Percentiles rank a stretch among this genome's conserved stretches.
Conservation (phyloP, 1,140 invertebrate species). For the Eulimnadia texana region DNA sequence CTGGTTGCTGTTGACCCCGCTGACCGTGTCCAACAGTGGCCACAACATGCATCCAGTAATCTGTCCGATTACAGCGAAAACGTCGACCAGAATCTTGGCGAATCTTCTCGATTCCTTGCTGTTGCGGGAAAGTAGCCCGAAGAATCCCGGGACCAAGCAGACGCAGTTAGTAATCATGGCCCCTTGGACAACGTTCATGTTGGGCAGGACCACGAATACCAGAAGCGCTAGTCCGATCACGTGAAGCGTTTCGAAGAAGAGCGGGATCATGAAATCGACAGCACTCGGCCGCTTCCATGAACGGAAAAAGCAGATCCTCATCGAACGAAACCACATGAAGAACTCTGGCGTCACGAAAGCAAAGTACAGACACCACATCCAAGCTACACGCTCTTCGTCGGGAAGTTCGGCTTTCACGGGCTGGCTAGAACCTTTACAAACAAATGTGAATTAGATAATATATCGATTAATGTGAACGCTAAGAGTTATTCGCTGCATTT, state of each 20-base stretch:
- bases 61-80: conserved; percentile 26
- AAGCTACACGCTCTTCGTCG: conserved; percentile 27
- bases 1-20: conserved; percentile 35
- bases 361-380: conserved; percentile 33
- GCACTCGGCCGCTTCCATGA: conserved; percentile 18
- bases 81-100: conserved; percentile 28
- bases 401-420: conserved; percentile 17
- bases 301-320: conserved; percentile 32
- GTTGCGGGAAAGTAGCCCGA: conserved; percentile 21
- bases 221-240: conserved; percentile 35
- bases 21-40: conserved; percentile 20
- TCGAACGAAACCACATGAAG: conserved; percentile 28
- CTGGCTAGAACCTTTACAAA: background rate
- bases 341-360: conserved; percentile 30
- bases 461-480: background rate
- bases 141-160: conserved; percentile 34
- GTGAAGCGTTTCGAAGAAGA: conserved; percentile 33
- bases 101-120: conserved; percentile 19
- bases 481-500: background rate
- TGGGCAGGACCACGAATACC: conserved; percentile 36
- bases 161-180: conserved; percentile 36
- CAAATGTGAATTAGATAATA: background rate
- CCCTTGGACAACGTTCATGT: conserved; percentile 34
- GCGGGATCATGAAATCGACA: conserved; percentile 22
- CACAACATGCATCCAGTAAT: conserved; percentile 25